phyloP scores from a whole-genome alignment of 2,888 invertebrate species.

The Parascotia fuliginaria region DNA sequence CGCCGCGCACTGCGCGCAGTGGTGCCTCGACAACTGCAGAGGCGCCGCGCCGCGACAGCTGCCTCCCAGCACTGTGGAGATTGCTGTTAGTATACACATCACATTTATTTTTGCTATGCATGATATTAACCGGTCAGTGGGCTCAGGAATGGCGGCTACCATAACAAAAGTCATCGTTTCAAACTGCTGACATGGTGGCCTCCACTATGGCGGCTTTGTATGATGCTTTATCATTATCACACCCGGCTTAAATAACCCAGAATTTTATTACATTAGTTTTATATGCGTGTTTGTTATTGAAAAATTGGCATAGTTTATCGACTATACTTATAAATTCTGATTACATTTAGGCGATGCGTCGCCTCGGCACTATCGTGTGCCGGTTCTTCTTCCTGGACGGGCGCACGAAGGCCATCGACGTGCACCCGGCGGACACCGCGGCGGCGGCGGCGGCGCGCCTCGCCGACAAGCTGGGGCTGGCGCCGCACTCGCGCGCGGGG shows the following conservation, averaged over 20 bases:
- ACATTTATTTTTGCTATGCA: neutral
- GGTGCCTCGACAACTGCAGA: conserved; percentile 97
- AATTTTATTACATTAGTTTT: no score
- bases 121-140: no score
- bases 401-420: conserved; percentile 97
- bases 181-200: no score
- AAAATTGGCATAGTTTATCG: no score
- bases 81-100: conserved; percentile 89
- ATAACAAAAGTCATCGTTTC: no score
- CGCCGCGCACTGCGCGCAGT: conserved; percentile 93
- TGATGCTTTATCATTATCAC: no score
- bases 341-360: conserved; percentile 91
- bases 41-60: conserved; percentile 93
- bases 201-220: no score
- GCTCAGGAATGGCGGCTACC: no score
- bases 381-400: conserved; percentile 98
- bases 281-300: no score
- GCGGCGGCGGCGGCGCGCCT: conserved; percentile 95
- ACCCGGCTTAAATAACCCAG: no score
- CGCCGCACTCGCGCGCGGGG: conserved; percentile 90
- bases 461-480: conserved; percentile 94
- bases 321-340: neutral
- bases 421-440: conserved; percentile 97
- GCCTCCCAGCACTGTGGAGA: conserved; percentile 96
- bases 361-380: conserved; percentile 96